Evolutionary conservation across 2,797 vertebrate genomes (phyloP).

Genomic region (Percopsis omiscomaycus): DNA sequence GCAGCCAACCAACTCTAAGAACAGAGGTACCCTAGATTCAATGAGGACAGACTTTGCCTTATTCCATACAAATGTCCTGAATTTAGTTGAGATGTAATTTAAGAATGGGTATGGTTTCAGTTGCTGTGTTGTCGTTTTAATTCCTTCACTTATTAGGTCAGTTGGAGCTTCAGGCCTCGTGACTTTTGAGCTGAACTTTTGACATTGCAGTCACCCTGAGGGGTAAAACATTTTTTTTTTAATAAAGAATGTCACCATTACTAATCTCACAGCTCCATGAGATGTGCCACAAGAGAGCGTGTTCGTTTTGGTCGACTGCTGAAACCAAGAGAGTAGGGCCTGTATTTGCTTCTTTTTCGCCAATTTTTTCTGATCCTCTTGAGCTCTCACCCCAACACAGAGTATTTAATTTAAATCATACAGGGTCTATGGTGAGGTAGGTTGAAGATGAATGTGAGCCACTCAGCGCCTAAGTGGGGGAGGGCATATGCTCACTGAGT

Average conservation of each 20-base stretch:
- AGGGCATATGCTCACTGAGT: no score
- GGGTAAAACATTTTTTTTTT: background rate
- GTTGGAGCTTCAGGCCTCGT: constrained; percentile 24
- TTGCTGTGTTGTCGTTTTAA: constrained; percentile 2
- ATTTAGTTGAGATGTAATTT: constrained; percentile 54
- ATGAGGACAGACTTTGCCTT: constrained; percentile 28
- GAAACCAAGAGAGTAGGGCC: no score
- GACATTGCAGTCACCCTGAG: background rate
- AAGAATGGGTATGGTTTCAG: constrained; percentile 19
- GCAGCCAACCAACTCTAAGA: constrained; percentile 52
- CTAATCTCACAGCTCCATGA: background rate
- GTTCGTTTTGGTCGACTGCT: no score
- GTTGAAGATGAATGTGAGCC: no score
- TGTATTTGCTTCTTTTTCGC: background rate
- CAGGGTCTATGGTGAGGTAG: no score
- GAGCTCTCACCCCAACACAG: background rate
- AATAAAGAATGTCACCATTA: background rate
- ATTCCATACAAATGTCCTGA: constrained; percentile 37
- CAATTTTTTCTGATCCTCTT: background rate
- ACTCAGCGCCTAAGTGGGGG: no score
- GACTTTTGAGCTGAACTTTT: constrained; percentile 20
- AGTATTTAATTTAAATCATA: no score
- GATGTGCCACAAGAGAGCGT: no score
- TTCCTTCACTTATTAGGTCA: constrained; percentile 29
- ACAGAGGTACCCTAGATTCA: constrained; percentile 27